Evolutionary conservation across 2,888 invertebrate species (phyloP).

Genomic region (Trachelus troglodyta): DNA sequence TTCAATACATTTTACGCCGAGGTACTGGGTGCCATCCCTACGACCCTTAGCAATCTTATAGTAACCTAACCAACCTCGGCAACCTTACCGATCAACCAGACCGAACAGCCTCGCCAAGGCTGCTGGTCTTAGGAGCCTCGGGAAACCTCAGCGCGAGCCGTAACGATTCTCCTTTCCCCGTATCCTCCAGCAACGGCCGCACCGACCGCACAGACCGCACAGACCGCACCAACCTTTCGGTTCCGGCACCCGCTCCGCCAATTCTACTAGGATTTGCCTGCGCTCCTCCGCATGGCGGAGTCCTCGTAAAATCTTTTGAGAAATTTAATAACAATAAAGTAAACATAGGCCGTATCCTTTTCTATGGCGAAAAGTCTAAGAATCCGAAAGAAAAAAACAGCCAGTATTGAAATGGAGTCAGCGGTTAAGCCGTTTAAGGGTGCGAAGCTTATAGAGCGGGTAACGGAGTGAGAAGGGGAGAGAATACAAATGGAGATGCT

Average conservation of each 20-base stretch:
- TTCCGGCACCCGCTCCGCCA: neutral
- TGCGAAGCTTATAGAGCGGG: neutral
- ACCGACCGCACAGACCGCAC: neutral
- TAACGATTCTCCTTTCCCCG: neutral
- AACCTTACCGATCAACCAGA: neutral
- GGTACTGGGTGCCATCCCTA: neutral
- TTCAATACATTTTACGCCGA: conserved; percentile 5
- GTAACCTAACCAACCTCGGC: neutral
- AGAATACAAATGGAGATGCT: neutral
- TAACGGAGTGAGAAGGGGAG: neutral
- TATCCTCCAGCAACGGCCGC: neutral
- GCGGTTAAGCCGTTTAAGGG: neutral
- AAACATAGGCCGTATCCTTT: neutral
- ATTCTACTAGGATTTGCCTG: neutral
- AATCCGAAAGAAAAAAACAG: neutral
- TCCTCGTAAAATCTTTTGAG: neutral
- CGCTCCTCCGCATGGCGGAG: neutral
- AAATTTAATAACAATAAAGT: neutral
- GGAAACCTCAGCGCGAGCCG: neutral
- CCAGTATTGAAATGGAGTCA: neutral
- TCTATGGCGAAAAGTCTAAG: neutral
- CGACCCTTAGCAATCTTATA: neutral
- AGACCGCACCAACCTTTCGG: neutral
- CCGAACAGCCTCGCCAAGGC: no score
- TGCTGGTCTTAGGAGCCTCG: no score